Percentiles rank a stretch among this genome's conserved stretches.
phyloP scores from a whole-genome alignment of 2,797 vertebrate species.

The Thamnophis elegans region DNA sequence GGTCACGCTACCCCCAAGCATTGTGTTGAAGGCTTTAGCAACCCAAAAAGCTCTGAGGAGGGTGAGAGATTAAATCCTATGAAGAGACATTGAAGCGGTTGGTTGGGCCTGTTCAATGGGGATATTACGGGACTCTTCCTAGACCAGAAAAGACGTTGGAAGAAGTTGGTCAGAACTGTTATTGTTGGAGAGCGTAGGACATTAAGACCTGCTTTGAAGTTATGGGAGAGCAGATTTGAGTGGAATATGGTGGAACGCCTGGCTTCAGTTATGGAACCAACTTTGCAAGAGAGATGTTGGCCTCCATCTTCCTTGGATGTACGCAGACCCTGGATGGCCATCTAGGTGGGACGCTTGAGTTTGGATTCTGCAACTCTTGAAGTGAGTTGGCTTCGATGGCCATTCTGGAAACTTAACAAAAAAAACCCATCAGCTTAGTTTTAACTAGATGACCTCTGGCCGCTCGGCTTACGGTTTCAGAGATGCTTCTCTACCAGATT shows the following conservation, averaged over 20 bases:
- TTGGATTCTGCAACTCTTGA: neutral
- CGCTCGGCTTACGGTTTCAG: neutral
- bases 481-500: neutral
- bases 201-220: neutral
- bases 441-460: neutral
- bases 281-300: neutral
- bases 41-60: neutral
- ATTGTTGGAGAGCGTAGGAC: neutral
- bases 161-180: neutral
- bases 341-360: neutral
- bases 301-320: neutral
- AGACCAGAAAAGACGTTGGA: neutral
- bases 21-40: neutral
- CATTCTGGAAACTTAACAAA: neutral
- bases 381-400: neutral
- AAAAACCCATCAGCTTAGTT: neutral
- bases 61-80: neutral
- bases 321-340: neutral
- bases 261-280: neutral
- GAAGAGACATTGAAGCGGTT: neutral
- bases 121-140: neutral
- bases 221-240: neutral
- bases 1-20: neutral
- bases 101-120: neutral
- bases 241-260: neutral